Evolutionary conservation across 2,113 vertebrate genomes (phyloP), one percentile per base, ranked within the genome.

Genomic region (Myotis brandtii): DNA sequence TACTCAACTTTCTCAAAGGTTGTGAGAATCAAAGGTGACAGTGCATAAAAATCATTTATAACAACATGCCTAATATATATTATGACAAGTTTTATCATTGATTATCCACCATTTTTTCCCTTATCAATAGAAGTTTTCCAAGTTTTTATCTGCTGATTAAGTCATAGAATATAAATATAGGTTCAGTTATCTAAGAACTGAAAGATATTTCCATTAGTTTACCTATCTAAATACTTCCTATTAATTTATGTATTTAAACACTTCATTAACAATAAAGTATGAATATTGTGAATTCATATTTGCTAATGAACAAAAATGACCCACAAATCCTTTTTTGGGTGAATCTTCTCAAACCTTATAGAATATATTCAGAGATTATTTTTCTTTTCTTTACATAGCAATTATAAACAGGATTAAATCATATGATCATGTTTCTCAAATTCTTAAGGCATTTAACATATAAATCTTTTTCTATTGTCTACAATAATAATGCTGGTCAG

Each of bases 401-500:
- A 34, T 67, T 96, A 86, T 1, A 86, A 94, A n/a, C 3, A 70
- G 10, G 27, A 82, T 77, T 93, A 85, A 67, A 93, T 81, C 66
- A 70, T 83, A 56, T 46, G 2, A 54, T 50, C 23, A 89, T 30
- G 17, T 69, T 88, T 88, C 16, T 97, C 27, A 85, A 81, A 81
- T 75, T 56, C 9, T 18, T 37, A 64, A 64, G 8, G 17, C 30
- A 69, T 69, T 92, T 92, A 62, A 86, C 69, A 87, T 80, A 93
- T 69, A 87, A 72, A 79, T 54, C 1, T 89, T 93, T 93, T 94
- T 62, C 67, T 72, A 54, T 86, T 81, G 25, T 4, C 30, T 59
- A 16, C 18, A 75, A n/a, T 13, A 73, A 66, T 92, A 92, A 87
- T 91, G 13, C 32, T 81, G 17, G 17, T 83, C 64, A 94, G 50